A percentile compares a stretch with the other conserved stretches of the same genome.
phyloP scores from a whole-genome alignment of 2,113 vertebrate species.

The Tychaedon coryphoeus region DNA sequence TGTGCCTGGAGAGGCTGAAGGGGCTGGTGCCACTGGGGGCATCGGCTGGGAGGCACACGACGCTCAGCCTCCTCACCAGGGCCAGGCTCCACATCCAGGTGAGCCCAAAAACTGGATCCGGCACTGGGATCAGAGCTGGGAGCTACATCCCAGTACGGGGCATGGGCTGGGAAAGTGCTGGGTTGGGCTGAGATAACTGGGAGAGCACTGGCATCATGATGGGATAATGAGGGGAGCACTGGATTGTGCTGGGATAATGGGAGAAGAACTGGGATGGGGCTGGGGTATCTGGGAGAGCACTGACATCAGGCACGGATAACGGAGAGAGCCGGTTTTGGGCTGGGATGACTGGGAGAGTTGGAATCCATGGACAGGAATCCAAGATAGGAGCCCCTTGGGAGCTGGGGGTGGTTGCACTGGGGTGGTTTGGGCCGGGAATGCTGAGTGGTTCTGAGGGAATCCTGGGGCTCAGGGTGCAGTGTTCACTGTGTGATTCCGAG shows the following conservation, averaged over 20 bases:
- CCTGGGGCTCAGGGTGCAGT: not conserved
- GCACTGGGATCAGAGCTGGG: rapidly evolving
- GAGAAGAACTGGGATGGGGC: not conserved
- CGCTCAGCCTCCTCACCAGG: constrained; percentile 90
- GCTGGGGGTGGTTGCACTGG: rapidly evolving
- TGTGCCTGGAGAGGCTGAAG: constrained; percentile 93
- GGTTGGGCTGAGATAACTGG: not conserved
- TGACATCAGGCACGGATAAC: too few relatives aligned
- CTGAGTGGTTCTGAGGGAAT: not conserved
- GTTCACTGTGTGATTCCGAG: not conserved
- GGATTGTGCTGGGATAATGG: not conserved
- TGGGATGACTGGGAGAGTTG: not conserved
- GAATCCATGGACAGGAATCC: not conserved
- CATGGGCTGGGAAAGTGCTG: not conserved
- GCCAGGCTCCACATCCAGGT: constrained; percentile 95
- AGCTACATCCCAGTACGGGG: not conserved
- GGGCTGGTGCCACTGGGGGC: constrained; percentile 88
- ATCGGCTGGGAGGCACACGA: constrained; percentile 88
- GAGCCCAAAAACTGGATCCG: rapidly evolving
- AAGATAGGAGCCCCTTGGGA: rapidly evolving
- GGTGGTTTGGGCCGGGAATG: not conserved
- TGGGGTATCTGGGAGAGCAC: not conserved
- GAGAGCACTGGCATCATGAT: not conserved
- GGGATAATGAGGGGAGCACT: not conserved
- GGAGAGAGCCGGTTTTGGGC: not conserved